Evolutionary conservation across 2,797 vertebrate species (phyloP).

Genomic region (Fundulus diaphanus): DNA sequence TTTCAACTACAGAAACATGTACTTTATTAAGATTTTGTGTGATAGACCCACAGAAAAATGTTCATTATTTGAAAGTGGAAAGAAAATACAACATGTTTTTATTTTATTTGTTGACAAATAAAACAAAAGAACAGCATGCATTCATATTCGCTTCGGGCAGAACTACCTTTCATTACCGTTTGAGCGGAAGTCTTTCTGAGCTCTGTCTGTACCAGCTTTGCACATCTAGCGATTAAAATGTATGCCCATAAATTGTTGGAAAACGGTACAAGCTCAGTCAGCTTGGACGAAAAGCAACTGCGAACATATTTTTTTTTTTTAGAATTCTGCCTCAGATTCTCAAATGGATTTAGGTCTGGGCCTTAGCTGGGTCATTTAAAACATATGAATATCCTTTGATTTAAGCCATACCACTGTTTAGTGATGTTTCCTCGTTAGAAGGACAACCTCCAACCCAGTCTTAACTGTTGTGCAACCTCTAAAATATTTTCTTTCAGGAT

Average conservation of each 20-base stretch:
- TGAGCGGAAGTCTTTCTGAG: neutral
- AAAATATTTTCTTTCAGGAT: neutral
- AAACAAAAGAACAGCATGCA: neutral
- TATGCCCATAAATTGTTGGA: neutral
- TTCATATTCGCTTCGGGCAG: neutral
- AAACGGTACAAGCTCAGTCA: neutral
- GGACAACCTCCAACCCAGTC: neutral
- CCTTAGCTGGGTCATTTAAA: neutral
- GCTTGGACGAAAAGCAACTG: neutral
- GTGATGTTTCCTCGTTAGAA: neutral
- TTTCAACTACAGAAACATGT: neutral
- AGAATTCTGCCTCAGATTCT: neutral
- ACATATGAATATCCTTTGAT: neutral
- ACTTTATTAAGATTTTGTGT: neutral
- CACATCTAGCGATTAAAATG: neutral
- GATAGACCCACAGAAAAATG: neutral
- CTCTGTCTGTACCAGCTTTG: neutral
- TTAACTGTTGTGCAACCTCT: neutral
- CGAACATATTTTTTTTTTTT: neutral
- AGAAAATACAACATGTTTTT: neutral
- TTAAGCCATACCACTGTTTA: neutral
- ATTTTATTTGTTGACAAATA: neutral
- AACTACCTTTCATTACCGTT: neutral
- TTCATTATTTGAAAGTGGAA: neutral
- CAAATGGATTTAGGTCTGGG: neutral